Percentiles rank a stretch among this genome's conserved stretches.
Evolutionary conservation across 2,888 invertebrate species (phyloP).

Genomic region (Rambutsinella grinnellia): DNA sequence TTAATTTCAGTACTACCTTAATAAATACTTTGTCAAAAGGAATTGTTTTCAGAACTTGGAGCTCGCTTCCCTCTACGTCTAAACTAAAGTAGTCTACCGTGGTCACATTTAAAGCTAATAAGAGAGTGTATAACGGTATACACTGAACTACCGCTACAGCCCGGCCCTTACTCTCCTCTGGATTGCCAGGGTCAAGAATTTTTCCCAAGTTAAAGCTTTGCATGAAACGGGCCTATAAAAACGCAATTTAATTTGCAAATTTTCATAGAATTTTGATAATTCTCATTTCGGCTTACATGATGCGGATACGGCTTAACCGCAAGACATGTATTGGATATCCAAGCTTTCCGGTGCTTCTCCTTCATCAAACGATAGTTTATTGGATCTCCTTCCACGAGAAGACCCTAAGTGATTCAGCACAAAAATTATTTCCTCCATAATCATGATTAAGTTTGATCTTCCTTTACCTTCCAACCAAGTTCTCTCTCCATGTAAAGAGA

Average conservation of each 20-base stretch:
- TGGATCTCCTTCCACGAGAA: conserved; percentile 69
- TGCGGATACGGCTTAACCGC: conserved; percentile 66
- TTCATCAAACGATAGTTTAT: conserved; percentile 67
- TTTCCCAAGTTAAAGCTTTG: conserved; percentile 52
- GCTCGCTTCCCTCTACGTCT: too few species aligned
- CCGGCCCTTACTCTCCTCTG: neutral
- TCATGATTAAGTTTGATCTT: conserved; percentile 1
- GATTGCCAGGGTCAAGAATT: conserved; percentile 17
- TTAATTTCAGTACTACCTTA: neutral
- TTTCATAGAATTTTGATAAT: too few species aligned
- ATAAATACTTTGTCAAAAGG: neutral
- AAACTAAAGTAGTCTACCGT: conserved; percentile 69
- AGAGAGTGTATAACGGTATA: conserved; percentile 69
- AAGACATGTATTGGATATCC: conserved; percentile 68
- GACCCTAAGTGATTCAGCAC: conserved; percentile 58
- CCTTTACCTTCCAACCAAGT: conserved; percentile 67
- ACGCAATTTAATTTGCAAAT: conserved; percentile 8
- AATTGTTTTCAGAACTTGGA: conserved; percentile 4
- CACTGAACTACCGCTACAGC: conserved; percentile 67
- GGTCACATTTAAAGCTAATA: conserved; percentile 68
- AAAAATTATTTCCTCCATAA: neutral
- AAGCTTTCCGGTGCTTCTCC: conserved; percentile 68
- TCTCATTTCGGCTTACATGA: conserved; percentile 38
- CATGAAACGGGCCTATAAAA: conserved; percentile 29
- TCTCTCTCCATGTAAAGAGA: conserved; percentile 68